Evolutionary conservation across 2,113 vertebrate species (phyloP), one percentile per base, ranked within the genome.

Genomic region (Megaceryle torquata): DNA sequence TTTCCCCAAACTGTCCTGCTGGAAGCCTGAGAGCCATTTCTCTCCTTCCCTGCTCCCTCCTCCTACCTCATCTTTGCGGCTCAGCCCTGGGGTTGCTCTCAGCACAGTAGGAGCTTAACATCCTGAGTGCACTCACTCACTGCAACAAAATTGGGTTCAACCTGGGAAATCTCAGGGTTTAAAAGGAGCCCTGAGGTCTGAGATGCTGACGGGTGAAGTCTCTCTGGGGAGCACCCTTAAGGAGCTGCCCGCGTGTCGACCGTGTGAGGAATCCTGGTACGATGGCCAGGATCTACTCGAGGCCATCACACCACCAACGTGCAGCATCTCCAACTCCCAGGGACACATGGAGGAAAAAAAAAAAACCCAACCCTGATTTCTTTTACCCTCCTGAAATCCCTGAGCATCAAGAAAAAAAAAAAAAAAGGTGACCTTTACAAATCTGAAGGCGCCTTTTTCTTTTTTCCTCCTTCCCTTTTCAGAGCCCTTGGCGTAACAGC

Each of bases 361-460:
- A 24, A 51, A 51, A 53, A 28, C 51, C 25, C 53, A 28, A 22
- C 10, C 50, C 35, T 5, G 2, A 24, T 51, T 46, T 44, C 57
- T 60, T 46, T 69, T 28, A 24, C 77, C n/a, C 48, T 65, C 57
- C 64, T 25, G 64, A 26, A 3, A 91, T 69, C 89, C 63, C 63
- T 22, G 5, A 57, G 46, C 53, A 3, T 7, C 13, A 69, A 44
- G 11, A n/a, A 50, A 14, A 68, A 68, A 50, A 68, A 50, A 35
- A n/a, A 53, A 53, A 57, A 57, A 56, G 80, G 3, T 60, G 90
- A 93, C 92, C 93, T 96, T 96, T 84, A 72, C 90, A 78, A 37
- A 39, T 31, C 60, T 88, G 75, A 91, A 91, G 44, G 43, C 25
- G 1, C 76, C 78, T 82, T 89, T 94, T 93, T 25, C 46, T 19